These are phyloP conservation scores for Crocuta crocuta DNA, from an alignment of 2,113 vertebrate genomes.

Conservation along the genomic window DNA sequence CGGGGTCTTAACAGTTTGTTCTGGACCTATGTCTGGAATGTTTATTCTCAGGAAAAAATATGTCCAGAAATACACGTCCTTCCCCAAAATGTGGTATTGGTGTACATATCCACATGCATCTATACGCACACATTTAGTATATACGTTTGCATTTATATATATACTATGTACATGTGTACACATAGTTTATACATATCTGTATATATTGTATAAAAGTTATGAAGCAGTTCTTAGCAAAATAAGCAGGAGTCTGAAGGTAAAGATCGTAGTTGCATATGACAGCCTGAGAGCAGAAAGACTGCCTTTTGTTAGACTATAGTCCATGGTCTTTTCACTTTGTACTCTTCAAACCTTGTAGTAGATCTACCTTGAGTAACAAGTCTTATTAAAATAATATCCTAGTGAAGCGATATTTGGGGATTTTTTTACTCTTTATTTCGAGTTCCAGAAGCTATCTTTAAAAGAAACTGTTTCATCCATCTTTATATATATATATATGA, in stretches of 20 bases:
- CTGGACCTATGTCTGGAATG: neutral
- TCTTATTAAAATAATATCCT: neutral
- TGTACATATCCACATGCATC: too few relatives aligned
- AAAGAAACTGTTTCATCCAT: neutral
- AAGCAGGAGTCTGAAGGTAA: neutral
- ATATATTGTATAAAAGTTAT: neutral
- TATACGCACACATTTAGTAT: neutral
- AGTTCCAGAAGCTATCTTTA: neutral
- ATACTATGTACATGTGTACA: neutral
- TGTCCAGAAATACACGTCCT: neutral
- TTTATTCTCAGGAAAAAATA: slow-evolving; percentile 8
- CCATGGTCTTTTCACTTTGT: neutral
- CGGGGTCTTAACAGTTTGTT: neutral
- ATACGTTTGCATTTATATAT: neutral
- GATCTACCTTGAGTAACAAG: neutral
- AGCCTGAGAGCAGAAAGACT: neutral
- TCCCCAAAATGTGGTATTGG: neutral
- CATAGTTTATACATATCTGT: neutral
- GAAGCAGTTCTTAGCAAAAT: neutral
- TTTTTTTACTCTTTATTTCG: neutral
- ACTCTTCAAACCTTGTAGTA: neutral
- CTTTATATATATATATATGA: neutral
- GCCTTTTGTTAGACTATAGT: neutral
- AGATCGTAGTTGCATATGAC: neutral
- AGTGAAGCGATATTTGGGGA: neutral